These are phyloP conservation scores for Drosophila subpulchrella DNA, from an alignment of 1,140 invertebrate species.

Conservation along the genomic window DNA sequence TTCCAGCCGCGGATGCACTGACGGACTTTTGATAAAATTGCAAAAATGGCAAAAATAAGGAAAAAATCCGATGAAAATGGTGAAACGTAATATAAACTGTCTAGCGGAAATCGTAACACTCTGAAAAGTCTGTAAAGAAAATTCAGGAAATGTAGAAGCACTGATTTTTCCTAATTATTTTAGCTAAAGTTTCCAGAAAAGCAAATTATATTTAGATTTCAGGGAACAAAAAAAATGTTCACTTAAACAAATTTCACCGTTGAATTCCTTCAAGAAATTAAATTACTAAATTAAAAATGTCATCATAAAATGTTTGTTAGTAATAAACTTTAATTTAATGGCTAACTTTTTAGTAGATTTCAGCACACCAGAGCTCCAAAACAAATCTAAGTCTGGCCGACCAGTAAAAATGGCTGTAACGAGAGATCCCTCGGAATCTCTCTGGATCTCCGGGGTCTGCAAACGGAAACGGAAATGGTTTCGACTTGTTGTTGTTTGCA, in stretches of 20 bases:
- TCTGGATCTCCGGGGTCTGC: conserved; percentile 42
- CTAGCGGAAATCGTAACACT: conserved; percentile 32
- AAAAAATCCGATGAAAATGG: conserved; percentile 36
- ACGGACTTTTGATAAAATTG: conserved; percentile 67
- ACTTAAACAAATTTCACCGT: too few relatives aligned
- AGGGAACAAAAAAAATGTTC: too few relatives aligned
- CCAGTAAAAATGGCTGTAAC: neutral
- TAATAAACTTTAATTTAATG: too few relatives aligned
- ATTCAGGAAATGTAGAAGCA: neutral
- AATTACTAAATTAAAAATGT: too few relatives aligned
- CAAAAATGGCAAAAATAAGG: conserved; percentile 29
- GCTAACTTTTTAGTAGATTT: neutral
- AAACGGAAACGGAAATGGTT: conserved; percentile 73
- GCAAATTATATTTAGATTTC: too few relatives aligned
- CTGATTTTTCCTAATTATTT: neutral
- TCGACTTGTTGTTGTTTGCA: conserved; percentile 49
- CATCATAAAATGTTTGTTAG: too few relatives aligned
- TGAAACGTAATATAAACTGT: conserved; percentile 13
- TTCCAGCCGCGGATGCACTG: conserved; percentile 78
- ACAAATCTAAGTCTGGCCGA: neutral
- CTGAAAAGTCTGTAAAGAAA: conserved; percentile 9
- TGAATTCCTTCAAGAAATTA: too few relatives aligned
- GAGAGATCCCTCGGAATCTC: neutral
- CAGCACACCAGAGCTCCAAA: neutral
- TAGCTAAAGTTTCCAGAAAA: too few relatives aligned